Percentiles rank a stretch among this genome's conserved stretches.
Evolutionary conservation across 2,888 invertebrate species (phyloP).

Genomic region (Branchinecta sandiegonensis): DNA sequence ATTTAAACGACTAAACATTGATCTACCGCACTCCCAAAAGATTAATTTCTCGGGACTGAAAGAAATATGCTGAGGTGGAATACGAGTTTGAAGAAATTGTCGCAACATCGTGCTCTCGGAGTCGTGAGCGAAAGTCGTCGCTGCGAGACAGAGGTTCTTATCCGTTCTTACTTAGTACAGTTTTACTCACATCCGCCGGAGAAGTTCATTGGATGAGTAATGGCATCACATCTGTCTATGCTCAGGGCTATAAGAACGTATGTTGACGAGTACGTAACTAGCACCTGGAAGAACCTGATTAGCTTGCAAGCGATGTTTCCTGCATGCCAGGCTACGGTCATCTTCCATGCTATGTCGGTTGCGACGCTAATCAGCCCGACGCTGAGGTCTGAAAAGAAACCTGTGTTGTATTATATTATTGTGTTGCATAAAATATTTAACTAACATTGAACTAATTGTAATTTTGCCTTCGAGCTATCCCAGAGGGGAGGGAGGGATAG

Average conservation of each 20-base stretch:
- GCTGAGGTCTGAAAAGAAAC: constrained; percentile 55
- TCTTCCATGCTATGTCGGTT: constrained; percentile 76
- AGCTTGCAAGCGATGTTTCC: constrained; percentile 77
- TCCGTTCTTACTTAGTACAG: neutral
- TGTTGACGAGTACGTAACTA: constrained; percentile 81
- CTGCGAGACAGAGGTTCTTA: too few relatives aligned
- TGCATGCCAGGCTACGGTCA: constrained; percentile 74
- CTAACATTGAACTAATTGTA: too few relatives aligned
- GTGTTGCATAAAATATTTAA: too few relatives aligned
- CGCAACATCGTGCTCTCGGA: too few relatives aligned
- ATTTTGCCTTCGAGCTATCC: too few relatives aligned
- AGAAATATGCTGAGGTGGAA: too few relatives aligned
- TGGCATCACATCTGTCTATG: constrained; percentile 83
- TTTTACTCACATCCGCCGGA: constrained; percentile 73
- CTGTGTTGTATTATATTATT: neutral
- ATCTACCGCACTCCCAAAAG: too few relatives aligned
- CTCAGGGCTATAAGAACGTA: constrained; percentile 82
- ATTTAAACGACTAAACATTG: too few relatives aligned
- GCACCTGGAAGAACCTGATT: constrained; percentile 66
- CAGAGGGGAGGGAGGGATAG: too few relatives aligned
- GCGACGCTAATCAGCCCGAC: constrained; percentile 76
- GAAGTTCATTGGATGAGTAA: constrained; percentile 88
- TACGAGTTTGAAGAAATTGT: too few relatives aligned
- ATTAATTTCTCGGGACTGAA: too few relatives aligned
- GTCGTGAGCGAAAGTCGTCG: too few relatives aligned